These are phyloP conservation scores for Poecilia velifera DNA, from an alignment of 2,797 vertebrate species.

Conservation along the genomic window DNA sequence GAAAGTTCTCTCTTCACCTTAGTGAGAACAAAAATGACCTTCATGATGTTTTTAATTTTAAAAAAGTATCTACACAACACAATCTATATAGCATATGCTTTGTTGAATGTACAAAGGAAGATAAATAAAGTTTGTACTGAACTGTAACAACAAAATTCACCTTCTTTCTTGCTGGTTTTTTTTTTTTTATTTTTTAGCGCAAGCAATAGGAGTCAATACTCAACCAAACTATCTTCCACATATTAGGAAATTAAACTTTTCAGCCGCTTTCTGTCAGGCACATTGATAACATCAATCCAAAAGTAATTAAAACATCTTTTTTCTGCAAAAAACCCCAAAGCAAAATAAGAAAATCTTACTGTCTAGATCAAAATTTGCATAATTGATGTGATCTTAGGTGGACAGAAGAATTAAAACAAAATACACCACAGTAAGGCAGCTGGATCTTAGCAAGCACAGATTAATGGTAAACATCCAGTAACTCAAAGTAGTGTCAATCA, in stretches of 20 bases:
- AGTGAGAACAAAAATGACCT: neutral
- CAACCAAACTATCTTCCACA: neutral
- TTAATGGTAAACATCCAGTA: constrained; percentile 28
- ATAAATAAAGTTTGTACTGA: neutral
- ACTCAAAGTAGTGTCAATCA: constrained; percentile 40
- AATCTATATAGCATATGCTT: neutral
- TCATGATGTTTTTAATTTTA: no score
- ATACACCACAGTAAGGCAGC: constrained; percentile 23
- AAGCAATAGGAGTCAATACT: neutral
- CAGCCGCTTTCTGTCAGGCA: neutral
- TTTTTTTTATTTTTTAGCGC: neutral
- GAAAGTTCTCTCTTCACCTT: neutral
- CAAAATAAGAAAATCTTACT: neutral
- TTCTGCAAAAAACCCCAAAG: neutral
- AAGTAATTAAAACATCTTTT: neutral
- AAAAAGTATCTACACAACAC: neutral
- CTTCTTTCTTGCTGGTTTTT: neutral
- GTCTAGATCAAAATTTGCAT: neutral
- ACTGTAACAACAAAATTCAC: neutral
- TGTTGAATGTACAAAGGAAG: constrained; percentile 7
- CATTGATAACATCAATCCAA: constrained; percentile 1
- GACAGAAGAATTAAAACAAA: neutral
- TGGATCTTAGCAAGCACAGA: neutral
- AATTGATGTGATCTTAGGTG: neutral
- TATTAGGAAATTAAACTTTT: neutral